Base-by-base conservation (phyloP, 2,113 vertebrate species). In the Orientallactaga bullata region DNA sequence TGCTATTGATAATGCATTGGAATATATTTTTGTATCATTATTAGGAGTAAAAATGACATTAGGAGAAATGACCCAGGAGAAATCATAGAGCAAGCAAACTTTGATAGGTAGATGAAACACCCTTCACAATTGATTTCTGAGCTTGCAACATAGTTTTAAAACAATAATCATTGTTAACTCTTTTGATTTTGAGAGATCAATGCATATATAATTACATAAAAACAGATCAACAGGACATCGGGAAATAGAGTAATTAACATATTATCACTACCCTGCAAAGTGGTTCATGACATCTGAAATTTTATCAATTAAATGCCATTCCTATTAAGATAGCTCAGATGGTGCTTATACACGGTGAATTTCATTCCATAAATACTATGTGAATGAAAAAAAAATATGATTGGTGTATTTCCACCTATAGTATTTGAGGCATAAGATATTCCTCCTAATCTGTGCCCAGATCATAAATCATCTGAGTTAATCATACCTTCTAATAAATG, bases 301-400 rank as follows among this genome's bases (percentile, higher is more conserved):
- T 79, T 82, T 76, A 82, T 47, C 47, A 78, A 73, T 51, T 60
- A 35, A 82, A 60, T 55, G 47, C 61, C 7, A 74, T 88, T 90
- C 21, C 55, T 42, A 72, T 77, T 93, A 91, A 94, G 47, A 35
- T 66, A 68, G 85, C 72, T 89, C 65, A 71, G 85, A 47, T 80
- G n/a, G 79, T 85, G 68, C 65, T 42, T 89, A 51, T 88, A 21
- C 61, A 71, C 18, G 78, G 15, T 63, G 88, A 85, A 74, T 0
- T 51, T 73, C 69, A 80, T 65, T 89, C 42, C 15, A 55, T 16
- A 12, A 55, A 55, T 13, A 55, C 61, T 90, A 24, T 58, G 7
- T 15, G 81, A 88, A 42, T 9, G 4, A 80, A 26, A 0, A 87
- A 76, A 86, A 83, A 58, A 8, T n/a, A 79, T 42, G 23, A 24